Conservation (phyloP, 2,888 invertebrate genomes). For the Stenurella melanura region DNA sequence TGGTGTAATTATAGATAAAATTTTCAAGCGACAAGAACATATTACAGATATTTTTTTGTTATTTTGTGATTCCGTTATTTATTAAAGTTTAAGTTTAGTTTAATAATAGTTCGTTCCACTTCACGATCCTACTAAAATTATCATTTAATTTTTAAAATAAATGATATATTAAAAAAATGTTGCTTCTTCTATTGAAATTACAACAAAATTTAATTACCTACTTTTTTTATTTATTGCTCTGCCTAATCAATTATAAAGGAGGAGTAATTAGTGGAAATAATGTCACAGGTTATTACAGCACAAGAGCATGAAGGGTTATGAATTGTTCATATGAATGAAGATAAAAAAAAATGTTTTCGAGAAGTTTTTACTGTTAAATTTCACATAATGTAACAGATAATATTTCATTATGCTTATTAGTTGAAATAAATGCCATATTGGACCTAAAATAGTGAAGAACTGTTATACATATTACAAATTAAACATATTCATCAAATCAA, state of each 20-base stretch:
- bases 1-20: conserved; percentile 24
- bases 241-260: not conserved
- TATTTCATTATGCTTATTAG: no score
- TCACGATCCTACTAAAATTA: not conserved
- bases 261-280: not conserved
- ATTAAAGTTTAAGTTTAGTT: conserved; percentile 9
- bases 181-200: not conserved
- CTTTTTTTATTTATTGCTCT: not conserved
- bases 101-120: not conserved
- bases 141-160: not conserved
- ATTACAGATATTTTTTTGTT: conserved; percentile 11
- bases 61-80: conserved; percentile 7
- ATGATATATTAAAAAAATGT: not conserved
- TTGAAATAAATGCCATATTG: no score
- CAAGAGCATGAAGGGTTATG: no score
- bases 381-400: no score
- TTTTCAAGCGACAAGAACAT: conserved; percentile 13
- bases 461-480: no score
- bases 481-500: no score
- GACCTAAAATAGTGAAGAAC: no score
- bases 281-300: not conserved
- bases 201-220: not conserved
- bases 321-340: no score
- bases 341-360: no score
- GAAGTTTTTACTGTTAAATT: no score